These are phyloP conservation scores for Dusona sp. DNA, from an alignment of 2,888 invertebrate genomes.

Conservation along the genomic window DNA sequence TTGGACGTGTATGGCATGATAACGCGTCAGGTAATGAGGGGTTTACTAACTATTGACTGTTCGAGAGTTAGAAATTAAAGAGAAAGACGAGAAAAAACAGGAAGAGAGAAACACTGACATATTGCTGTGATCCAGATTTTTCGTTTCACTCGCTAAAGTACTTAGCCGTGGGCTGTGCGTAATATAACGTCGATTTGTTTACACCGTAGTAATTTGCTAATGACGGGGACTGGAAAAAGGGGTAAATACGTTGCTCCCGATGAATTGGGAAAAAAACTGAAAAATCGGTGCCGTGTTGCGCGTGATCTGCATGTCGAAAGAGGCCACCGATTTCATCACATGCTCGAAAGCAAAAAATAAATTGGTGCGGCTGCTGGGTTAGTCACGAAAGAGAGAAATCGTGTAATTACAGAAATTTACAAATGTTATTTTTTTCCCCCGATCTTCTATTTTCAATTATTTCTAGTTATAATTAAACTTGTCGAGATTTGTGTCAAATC, in stretches of 20 bases:
- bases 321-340: slow-evolving; percentile 50
- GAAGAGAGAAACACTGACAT: background rate
- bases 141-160: slow-evolving; percentile 50
- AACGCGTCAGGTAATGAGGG: slow-evolving; percentile 79
- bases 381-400: slow-evolving; percentile 35
- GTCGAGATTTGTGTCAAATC: background rate
- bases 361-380: slow-evolving; percentile 22
- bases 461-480: slow-evolving; percentile 7
- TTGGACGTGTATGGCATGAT: slow-evolving; percentile 66
- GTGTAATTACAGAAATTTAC: slow-evolving; percentile 30
- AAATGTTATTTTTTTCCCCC: background rate
- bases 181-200: slow-evolving; percentile 80
- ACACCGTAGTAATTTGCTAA: slow-evolving; percentile 84
- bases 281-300: slow-evolving; percentile 55
- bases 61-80: slow-evolving; percentile 54
- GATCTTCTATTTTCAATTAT: background rate
- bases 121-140: slow-evolving; percentile 42
- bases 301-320: slow-evolving; percentile 68
- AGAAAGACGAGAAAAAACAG: slow-evolving; percentile 26
- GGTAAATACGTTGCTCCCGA: slow-evolving; percentile 47
- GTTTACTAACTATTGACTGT: slow-evolving; percentile 79
- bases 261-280: slow-evolving; percentile 56
- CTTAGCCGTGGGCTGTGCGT: slow-evolving; percentile 66
- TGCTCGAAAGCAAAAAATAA: slow-evolving; percentile 26
- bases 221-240: slow-evolving; percentile 72